Conservation (phyloP, 2,888 invertebrate genomes). For the Empis livida region DNA sequence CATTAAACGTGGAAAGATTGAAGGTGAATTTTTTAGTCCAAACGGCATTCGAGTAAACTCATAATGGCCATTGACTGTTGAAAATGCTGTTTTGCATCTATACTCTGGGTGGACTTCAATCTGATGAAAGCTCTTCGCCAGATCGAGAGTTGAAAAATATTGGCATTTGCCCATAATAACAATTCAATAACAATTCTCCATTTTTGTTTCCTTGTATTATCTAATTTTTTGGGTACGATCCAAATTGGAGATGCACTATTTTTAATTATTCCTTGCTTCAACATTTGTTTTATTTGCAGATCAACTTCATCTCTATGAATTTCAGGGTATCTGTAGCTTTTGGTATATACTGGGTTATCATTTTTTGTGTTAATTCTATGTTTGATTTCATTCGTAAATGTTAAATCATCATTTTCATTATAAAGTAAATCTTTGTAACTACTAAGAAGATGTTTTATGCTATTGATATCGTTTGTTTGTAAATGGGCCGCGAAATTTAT, state of each 20-base stretch:
- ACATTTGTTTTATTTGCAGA: constrained; percentile 10
- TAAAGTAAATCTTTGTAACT: not conserved
- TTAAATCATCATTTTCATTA: not conserved
- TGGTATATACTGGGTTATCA: constrained; percentile 7
- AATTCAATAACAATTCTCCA: not conserved
- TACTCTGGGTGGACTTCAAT: not conserved
- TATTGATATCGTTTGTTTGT: not conserved
- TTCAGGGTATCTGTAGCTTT: constrained; percentile 10
- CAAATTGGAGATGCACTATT: not conserved
- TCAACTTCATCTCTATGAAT: constrained; percentile 10
- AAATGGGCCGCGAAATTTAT: no score
- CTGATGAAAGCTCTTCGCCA: not conserved
- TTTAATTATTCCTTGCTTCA: constrained; percentile 14
- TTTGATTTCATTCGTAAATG: not conserved
- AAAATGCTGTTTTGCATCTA: constrained; percentile 1
- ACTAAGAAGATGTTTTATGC: not conserved
- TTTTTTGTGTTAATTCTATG: constrained; percentile 5
- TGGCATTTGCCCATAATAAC: not conserved
- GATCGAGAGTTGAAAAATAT: not conserved
- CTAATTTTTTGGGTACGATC: not conserved
- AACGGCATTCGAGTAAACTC: not conserved
- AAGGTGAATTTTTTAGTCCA: constrained; percentile 1
- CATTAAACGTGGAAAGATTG: constrained; percentile 10
- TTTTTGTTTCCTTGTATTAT: not conserved
- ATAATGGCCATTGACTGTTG: not conserved